phyloP scores from a whole-genome alignment of 2,113 vertebrate species.

The Macrotus californicus region DNA sequence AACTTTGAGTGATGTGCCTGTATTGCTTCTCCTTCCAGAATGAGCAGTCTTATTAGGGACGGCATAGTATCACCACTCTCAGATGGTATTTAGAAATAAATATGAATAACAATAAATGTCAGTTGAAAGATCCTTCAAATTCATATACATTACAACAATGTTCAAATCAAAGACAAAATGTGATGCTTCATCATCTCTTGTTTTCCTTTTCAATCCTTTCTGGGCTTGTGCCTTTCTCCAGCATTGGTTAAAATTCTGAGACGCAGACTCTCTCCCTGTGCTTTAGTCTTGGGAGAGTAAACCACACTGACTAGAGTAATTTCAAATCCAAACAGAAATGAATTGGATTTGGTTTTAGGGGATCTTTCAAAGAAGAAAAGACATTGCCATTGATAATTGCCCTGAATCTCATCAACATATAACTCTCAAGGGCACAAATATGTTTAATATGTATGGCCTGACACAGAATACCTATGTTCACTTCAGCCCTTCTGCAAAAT shows the following conservation, averaged over 20 bases:
- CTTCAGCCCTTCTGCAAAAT: conserved; percentile 58
- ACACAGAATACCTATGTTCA: conserved; percentile 65
- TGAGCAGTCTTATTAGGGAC: not conserved
- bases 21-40: not conserved
- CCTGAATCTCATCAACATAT: conserved; percentile 47
- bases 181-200: not conserved
- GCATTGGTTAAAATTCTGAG: not conserved
- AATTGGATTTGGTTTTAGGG: conserved; percentile 29
- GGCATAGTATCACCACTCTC: not conserved
- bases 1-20: not conserved
- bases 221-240: not conserved
- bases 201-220: not conserved
- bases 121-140: not conserved
- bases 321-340: not conserved
- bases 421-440: conserved; percentile 58
- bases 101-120: not conserved
- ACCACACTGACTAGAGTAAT: not conserved
- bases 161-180: not conserved
- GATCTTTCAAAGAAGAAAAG: conserved; percentile 16
- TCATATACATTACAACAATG: not conserved
- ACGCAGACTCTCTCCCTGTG: not conserved
- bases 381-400: not conserved
- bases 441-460: conserved; percentile 43
- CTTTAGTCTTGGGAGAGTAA: not conserved
- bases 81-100: not conserved